A percentile compares a stretch with the other conserved stretches of the same genome.
phyloP scores from a whole-genome alignment of 1,140 invertebrate genomes.

The Drosophila kanapiae region DNA sequence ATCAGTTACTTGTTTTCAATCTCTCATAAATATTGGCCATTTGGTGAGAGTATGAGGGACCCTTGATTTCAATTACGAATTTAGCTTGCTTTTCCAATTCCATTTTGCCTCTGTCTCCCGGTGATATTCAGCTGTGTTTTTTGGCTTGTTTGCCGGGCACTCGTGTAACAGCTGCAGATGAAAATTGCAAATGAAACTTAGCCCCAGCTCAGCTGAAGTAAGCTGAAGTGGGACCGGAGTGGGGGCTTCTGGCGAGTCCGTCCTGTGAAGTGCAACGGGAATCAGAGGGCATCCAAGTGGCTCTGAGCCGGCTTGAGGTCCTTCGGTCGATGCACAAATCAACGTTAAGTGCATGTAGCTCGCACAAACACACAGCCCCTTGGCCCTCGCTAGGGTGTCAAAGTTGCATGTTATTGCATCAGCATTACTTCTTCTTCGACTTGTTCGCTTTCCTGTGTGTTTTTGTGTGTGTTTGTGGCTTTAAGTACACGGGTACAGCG shows the following conservation, averaged over 20 bases:
- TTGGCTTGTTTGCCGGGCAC: slow-evolving; percentile 54
- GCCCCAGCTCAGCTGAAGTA: slow-evolving; percentile 45
- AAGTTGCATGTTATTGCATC: slow-evolving; percentile 82
- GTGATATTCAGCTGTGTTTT: slow-evolving; percentile 39
- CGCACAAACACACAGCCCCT: slow-evolving; percentile 40
- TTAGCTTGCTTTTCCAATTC: slow-evolving; percentile 70
- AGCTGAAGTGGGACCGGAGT: slow-evolving; percentile 27
- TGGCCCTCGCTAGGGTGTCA: slow-evolving; percentile 58
- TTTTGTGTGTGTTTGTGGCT: slow-evolving; percentile 13
- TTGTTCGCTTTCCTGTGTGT: slow-evolving; percentile 3
- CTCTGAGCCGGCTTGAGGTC: slow-evolving; percentile 47
- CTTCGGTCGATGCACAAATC: slow-evolving; percentile 68
- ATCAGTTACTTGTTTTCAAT: neutral
- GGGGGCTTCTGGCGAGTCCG: slow-evolving; percentile 6
- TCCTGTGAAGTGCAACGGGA: slow-evolving; percentile 29
- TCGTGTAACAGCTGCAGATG: slow-evolving; percentile 76
- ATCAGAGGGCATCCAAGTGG: slow-evolving; percentile 37
- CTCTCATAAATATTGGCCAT: neutral
- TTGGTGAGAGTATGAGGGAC: slow-evolving; percentile 27
- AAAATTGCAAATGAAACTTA: slow-evolving; percentile 83
- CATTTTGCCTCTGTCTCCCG: slow-evolving; percentile 41
- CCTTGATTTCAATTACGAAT: slow-evolving; percentile 57
- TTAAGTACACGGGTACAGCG: slow-evolving; percentile 23
- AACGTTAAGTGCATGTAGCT: slow-evolving; percentile 81
- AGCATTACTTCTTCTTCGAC: slow-evolving; percentile 63